Evolutionary conservation across 2,888 invertebrate species (phyloP), one percentile per base, ranked within the genome.

Genomic region (Xanthorhoe spadicearia): DNA sequence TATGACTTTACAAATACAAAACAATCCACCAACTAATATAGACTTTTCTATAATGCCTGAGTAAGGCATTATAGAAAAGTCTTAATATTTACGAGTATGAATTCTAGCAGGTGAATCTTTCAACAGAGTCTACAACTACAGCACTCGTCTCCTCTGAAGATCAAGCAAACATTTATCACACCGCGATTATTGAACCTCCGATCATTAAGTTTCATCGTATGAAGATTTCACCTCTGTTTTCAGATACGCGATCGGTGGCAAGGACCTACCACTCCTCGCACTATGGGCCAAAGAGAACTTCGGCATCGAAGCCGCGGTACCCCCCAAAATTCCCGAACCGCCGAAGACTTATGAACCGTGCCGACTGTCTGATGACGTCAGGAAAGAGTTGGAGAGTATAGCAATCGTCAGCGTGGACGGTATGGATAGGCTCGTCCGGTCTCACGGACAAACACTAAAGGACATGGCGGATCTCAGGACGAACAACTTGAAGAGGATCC

Each of bases 381-480:
- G 96, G 51, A 85, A 94, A 4, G 95, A 94, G 49, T 78, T 93
- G 69, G 91, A 95, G 32, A 94, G 93, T 9, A 86, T 92, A 50
- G 82, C 90, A 0, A 50, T 78, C 0, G 75, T 90, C 66, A 92
- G 90, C 72, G 89, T 94, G 43, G 95, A 97, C 60, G 97, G 97
- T 0, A 94, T 97, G 76, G 99, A 99, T 83, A 94, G 99, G 50
- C 89, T 99, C 66, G 95, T 98, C 73, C 94, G 99, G 68, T 96
- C 98, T 0, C 99, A 99, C 85, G 99, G 99, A 0, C 99, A 99
- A 86, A 98, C 98, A 0, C 88, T 99, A 56, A 95, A 97, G 75
- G 99, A 99, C 81, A 97, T 99, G 70, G 96, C 96, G 74, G 93
- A 94, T 13, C 87, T 99, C 62, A 94, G 97, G 77, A 93, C 94